Base-by-base conservation (phyloP, 2,113 vertebrate genomes). In the Cyanoderma ruficeps region DNA sequence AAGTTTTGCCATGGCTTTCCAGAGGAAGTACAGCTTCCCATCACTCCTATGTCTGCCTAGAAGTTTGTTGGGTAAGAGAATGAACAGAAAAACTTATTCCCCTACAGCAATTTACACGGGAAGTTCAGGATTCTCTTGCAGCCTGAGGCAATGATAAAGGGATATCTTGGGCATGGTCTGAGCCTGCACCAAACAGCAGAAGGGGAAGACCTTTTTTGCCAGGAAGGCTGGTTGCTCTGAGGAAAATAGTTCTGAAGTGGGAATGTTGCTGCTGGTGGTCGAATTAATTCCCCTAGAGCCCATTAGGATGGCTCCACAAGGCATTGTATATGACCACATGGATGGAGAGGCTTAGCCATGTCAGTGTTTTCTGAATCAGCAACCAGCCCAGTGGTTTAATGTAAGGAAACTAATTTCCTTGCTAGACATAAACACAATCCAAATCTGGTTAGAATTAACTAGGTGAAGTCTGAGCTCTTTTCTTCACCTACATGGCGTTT, bases 361-460 rank as follows among this genome's bases (percentile, higher is more conserved):
- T 49, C 89, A 68, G 4, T 37, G 44, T 80, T 95, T 94, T 80
- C 78, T 74, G 78, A 94, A 77, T 77, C 87, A 88, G 44, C 64
- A 69, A 35, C 46, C 23, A 60, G 80, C 6, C 30, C n/a, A 33
- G 55, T 39, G n/a, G 28, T 87, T 91, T 94, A 83, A 83, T 33
- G 39, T 53, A 70, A 87, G 52, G 41, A 92, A 90, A 28, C 11
- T 42, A n/a, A 77, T 92, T 90, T 93, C 56, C 90, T 90, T 90
- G 31, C 56, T 83, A 92, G 76, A 94, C 64, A 63, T 53, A 95
- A 93, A 64, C 39, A 74, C 39, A 87, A 33, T 35, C 31, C 47
- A 92, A 75, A 81, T 89, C 53, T 90, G 49, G 28, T 75, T 90
- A 89, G 76, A 90, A 94, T 83, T 90, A 80, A 81, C 31, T 49